Evolutionary conservation across 1,140 invertebrate species (phyloP), one percentile per base, ranked within the genome.

Genomic region (Copidosoma floridanum): DNA sequence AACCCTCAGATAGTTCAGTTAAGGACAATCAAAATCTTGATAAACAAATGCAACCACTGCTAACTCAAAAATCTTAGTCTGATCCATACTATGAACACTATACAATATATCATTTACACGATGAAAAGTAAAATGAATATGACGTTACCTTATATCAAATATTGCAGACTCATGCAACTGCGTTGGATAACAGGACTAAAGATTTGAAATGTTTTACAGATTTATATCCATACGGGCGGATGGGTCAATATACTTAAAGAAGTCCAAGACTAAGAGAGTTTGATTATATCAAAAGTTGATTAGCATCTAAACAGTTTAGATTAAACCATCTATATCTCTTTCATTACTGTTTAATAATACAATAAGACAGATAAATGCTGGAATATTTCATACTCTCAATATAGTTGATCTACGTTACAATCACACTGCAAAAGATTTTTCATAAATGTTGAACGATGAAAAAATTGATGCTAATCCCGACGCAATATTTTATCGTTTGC

Each of bases 371-470:
- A 51, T 71, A 20, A 57, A 38, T 41, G 55, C 57, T 43, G 69
- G 72, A 21, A 73, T 74, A 53, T 75, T 48, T 66, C 67, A 74
- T 55, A 71, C 68, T 65, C 43, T 73, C 47, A 73, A 72, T 59
- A 48, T 72, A n/a, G 64, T 60, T 6, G 70, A 72, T 65, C 46
- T 43, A 2, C 35, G 38, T 40, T 59, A 59, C 54, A 59, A 61
- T 53, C 67, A 63, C 21, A 70, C 71, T 11, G 71, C 69, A 29
- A 37, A 8, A 18, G 53, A 57, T 20, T 74, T 68, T 60, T 55
- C 73, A 46, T 16, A 72, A 44, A 54, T 57, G 43, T 29, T 75
- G 52, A 32, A 66, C 12, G 29, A 6, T 10, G 6, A 6, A 20
- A 16, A 41, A 41, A 14, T 6, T 1, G 40, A 41, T n/a, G 10